A percentile compares a stretch with the other conserved stretches of the same genome.
phyloP scores from a whole-genome alignment of 2,888 invertebrate species.

The Allygus modestus region DNA sequence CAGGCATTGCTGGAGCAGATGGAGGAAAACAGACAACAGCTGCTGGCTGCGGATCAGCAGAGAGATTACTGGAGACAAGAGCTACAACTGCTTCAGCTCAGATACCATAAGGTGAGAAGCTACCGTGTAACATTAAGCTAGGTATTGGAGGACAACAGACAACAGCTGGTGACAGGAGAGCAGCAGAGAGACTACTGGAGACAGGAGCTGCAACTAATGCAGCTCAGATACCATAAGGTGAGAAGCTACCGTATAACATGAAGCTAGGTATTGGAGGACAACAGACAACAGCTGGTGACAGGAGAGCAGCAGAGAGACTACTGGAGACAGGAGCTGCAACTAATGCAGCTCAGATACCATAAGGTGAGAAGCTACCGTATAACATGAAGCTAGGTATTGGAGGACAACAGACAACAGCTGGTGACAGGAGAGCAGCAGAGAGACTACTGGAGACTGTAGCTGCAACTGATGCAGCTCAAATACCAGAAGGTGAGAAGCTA shows the following conservation, averaged over 20 bases:
- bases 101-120: slow-evolving; percentile 71
- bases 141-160: slow-evolving; percentile 66
- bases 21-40: slow-evolving; percentile 70
- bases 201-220: slow-evolving; percentile 83
- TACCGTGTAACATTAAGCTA: too few species aligned
- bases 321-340: slow-evolving; percentile 85
- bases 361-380: slow-evolving; percentile 55
- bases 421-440: slow-evolving; percentile 80
- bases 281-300: slow-evolving; percentile 72
- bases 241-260: too few species aligned
- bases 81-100: slow-evolving; percentile 82
- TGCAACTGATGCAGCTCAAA: slow-evolving; percentile 82
- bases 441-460: slow-evolving; percentile 85
- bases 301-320: slow-evolving; percentile 83
- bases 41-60: slow-evolving; percentile 79
- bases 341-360: slow-evolving; percentile 79
- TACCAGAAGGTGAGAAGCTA: slow-evolving; percentile 69
- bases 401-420: slow-evolving; percentile 71
- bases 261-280: slow-evolving; percentile 26
- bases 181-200: slow-evolving; percentile 86
- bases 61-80: slow-evolving; percentile 86
- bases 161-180: slow-evolving; percentile 75
- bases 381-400: slow-evolving; percentile 57
- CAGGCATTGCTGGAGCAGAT: slow-evolving; percentile 74
- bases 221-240: slow-evolving; percentile 75